phyloP scores from a whole-genome alignment of 1,140 invertebrate genomes.

The Drosophila bifasciata region DNA sequence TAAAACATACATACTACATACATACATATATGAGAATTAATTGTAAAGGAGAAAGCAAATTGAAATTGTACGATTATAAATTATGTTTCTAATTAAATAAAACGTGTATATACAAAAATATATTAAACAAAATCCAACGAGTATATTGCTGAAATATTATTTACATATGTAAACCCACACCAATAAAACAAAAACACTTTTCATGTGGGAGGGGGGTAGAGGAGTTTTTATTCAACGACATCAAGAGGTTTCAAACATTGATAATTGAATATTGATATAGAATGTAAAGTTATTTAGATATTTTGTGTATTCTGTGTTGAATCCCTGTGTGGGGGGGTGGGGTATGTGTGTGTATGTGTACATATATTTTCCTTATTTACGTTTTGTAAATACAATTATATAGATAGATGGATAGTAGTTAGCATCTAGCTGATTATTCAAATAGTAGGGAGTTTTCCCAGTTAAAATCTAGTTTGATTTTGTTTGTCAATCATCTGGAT shows the following conservation, averaged over 20 bases:
- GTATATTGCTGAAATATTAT: not conserved
- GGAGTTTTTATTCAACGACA: conserved; percentile 50
- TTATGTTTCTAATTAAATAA: conserved; percentile 64
- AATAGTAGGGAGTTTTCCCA: not conserved
- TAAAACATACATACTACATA: conserved; percentile 73
- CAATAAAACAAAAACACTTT: too few species aligned
- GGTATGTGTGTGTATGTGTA: not conserved
- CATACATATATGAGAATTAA: conserved; percentile 68
- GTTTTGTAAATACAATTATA: too few species aligned
- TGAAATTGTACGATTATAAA: conserved; percentile 75
- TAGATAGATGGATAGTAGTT: too few species aligned
- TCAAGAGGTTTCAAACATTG: conserved; percentile 48
- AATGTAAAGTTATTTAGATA: not conserved
- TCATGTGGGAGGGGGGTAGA: too few species aligned
- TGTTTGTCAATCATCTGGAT: conserved; percentile 40
- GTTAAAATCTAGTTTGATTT: conserved; percentile 5
- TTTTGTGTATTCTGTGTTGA: too few species aligned
- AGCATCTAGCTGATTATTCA: too few species aligned
- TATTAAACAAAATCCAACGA: conserved; percentile 8
- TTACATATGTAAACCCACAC: too few species aligned
- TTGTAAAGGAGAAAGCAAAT: conserved; percentile 57
- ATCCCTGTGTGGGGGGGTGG: too few species aligned
- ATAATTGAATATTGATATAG: conserved; percentile 16
- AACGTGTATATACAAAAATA: conserved; percentile 58
- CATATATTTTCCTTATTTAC: not conserved